These are phyloP conservation scores for Parascotia fuliginaria DNA, from an alignment of 2,888 invertebrate genomes.

Conservation along the genomic window DNA sequence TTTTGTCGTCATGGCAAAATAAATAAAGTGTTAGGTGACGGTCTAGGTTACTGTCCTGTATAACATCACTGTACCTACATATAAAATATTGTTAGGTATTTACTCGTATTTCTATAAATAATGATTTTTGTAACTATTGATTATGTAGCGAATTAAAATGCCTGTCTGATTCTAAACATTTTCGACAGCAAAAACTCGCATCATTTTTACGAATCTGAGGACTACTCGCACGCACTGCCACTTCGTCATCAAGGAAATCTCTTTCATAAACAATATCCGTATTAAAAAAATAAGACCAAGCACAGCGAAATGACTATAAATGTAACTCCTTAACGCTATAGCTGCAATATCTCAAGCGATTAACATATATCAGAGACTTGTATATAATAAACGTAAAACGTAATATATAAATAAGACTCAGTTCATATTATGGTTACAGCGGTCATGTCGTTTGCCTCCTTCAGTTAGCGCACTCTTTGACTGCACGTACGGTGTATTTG, in stretches of 20 bases:
- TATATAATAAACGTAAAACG: not conserved
- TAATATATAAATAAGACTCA: constrained; percentile 5
- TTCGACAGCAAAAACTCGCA: no score
- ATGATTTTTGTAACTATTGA: no score
- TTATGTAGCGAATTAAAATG: no score
- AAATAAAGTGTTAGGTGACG: constrained; percentile 8
- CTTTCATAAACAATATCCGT: no score
- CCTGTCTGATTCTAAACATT: no score
- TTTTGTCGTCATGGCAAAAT: constrained; percentile 17
- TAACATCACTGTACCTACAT: not conserved
- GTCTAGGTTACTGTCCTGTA: no score
- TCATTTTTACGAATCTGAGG: no score
- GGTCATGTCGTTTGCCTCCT: constrained; percentile 1
- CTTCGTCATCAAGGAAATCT: no score
- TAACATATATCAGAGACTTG: constrained; percentile 8
- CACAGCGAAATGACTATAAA: not conserved
- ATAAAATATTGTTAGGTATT: not conserved
- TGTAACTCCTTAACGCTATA: not conserved
- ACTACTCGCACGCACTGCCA: no score
- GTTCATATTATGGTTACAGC: not conserved
- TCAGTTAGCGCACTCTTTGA: constrained; percentile 34
- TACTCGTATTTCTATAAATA: no score
- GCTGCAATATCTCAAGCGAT: not conserved
- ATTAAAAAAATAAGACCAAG: no score
- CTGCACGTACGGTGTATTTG: constrained; percentile 51